Evolutionary conservation across 2,113 vertebrate species (phyloP), one percentile per base, ranked within the genome.

Genomic region (Ranitomeya variabilis): DNA sequence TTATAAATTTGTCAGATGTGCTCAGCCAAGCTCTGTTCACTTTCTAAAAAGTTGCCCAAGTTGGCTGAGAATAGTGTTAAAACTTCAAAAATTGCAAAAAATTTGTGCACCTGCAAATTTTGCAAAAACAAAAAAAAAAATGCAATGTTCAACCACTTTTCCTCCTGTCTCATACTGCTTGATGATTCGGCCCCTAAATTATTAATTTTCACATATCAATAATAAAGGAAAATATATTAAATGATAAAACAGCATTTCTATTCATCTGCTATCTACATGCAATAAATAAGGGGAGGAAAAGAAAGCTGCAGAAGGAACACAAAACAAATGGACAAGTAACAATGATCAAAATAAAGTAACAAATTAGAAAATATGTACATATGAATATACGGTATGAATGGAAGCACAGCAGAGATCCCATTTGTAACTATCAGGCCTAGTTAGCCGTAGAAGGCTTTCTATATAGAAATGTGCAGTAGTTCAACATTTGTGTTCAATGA

Each of bases 191-290:
- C 5, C 37, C 23, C 37, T 26, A 23, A n/a, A 21, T 14, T 83
- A 6, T 7, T 45, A 19, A 74, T 45, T n/a, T n/a, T 66, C 21
- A n/a, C 2, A 45, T 74, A 37, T 67, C 21, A 66, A 14, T 37
- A 55, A 82, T 3, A 81, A 51, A 15, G 9, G 15, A 15, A 45
- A 18, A 45, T 21, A 21, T 77, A 60, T 26, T 3, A 31, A 37
- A 62, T 4, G 62, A 81, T 81, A 19, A 37, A 10, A 62, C 78
- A 10, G 51, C 14, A 31, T 60, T 57, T 60, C 16, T 18, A 55
- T 55, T 51, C 81, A n/a, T 7, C 37, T 69, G 81, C 82, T 84
- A 84, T 84, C 21, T 84, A 84, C 64, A 84, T 71, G 66, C 82
- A 84, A 84, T 84, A 84, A 84, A 84, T 84, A 84, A 55, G 57